These are phyloP conservation scores for Phacellophora camtschatica DNA, from an alignment of 30 jellyfish, hydroid and myxozoan species.

Conservation along the genomic window DNA sequence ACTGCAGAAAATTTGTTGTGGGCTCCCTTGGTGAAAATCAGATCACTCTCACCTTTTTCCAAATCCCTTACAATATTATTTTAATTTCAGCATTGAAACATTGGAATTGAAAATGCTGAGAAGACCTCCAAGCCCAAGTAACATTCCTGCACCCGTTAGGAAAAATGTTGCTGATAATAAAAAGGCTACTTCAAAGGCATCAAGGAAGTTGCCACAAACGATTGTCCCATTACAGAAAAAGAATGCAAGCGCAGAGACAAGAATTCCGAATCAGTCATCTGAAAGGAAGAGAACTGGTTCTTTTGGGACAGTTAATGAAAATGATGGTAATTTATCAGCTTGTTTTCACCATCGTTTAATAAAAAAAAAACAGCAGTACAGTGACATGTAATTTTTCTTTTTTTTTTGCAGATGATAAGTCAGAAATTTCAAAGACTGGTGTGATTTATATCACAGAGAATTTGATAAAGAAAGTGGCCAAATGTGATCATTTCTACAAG, in stretches of 20 bases:
- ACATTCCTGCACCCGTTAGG: slow-evolving; percentile 30
- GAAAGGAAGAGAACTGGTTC: no score
- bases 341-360: background rate
- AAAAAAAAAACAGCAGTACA: background rate
- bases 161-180: background rate
- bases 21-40: no score
- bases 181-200: slow-evolving; percentile 6
- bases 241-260: slow-evolving; percentile 7
- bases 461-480: slow-evolving; percentile 43
- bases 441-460: slow-evolving; percentile 76
- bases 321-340: no score
- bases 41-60: no score
- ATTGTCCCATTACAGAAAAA: slow-evolving; percentile 2
- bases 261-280: slow-evolving; percentile 37
- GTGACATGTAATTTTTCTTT: background rate
- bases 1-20: no score
- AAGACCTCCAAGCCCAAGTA: slow-evolving; percentile 66
- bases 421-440: slow-evolving; percentile 5
- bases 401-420: background rate
- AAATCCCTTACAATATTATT: no score
- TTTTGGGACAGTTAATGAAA: no score
- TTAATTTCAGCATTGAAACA: no score
- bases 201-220: slow-evolving; percentile 52
- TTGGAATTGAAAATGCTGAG: slow-evolving; percentile 2
- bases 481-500: slow-evolving; percentile 35